Evolutionary conservation across 2,113 vertebrate genomes (phyloP), one percentile per base, ranked within the genome.

Genomic region (Pteronura brasiliensis): DNA sequence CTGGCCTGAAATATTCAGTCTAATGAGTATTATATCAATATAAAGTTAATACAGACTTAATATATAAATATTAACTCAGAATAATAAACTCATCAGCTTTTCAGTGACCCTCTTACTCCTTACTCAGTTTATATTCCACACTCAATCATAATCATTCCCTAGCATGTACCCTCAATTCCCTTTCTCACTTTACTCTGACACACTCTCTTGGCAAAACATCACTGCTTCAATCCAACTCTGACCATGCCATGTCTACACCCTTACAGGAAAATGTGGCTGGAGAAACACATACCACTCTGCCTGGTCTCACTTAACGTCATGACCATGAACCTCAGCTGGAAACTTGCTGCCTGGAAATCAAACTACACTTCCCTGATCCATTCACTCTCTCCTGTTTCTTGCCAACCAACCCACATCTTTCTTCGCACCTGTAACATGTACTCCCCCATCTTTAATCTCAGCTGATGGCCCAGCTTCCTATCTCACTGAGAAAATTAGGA

Each of bases 181-280:
- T 39, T 5, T 31, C 11, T 63, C 4, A 15, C 15, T 61, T 79
- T 15, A 25, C 72, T 79, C 6, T 1, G 59, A 72, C 71, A 95
- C 55, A 61, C 69, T 29, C 59, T 67, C 63, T 34, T 44, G 72
- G 61, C 18, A 63, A 77, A 27, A 77, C 34, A 47, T 8, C 59
- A 7, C 0, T 1, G 12, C 29, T 10, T 13, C 36, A 52, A 5
- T 3, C 7, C 2, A 9, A 1, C 13, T 11, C 31, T 10, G 18
- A 57, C 25, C 20, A 25, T 1, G 0, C 31, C 80, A 21, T 2
- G 3, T 13, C 76, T 81, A 21, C 2, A 29, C 15, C 39, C 76
- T 36, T 0, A 13, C 47, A 0, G 11, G 4, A 49, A 39, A 65
- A 61, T 0, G 27, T 3, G 34, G 42, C 77, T 59, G 9, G 31